These are phyloP conservation scores for Prostheceraeus crozeri DNA, from an alignment of 2,888 invertebrate species.

Conservation along the genomic window DNA sequence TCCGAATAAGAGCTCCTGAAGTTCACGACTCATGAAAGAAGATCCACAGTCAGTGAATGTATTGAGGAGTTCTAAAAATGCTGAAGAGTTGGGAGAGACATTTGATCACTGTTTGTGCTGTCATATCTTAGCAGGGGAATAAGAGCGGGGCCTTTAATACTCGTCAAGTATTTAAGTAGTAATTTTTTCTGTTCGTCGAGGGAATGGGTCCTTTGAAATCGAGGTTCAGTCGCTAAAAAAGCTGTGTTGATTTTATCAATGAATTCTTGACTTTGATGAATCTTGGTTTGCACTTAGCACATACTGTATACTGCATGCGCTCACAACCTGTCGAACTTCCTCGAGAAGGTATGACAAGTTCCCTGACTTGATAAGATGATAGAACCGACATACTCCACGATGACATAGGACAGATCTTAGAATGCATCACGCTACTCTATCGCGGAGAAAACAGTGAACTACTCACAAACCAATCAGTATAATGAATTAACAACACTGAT, in stretches of 20 bases:
- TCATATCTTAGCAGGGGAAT: constrained; percentile 38
- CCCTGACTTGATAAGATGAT: constrained; percentile 37
- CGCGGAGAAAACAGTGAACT: too few relatives aligned
- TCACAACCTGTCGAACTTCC: constrained; percentile 31
- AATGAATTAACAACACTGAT: too few relatives aligned
- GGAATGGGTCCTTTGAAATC: constrained; percentile 41
- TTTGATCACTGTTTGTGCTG: constrained; percentile 34
- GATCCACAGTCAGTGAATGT: neutral
- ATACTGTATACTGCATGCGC: constrained; percentile 30
- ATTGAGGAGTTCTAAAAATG: constrained; percentile 39
- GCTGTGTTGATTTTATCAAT: constrained; percentile 40
- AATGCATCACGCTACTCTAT: too few relatives aligned
- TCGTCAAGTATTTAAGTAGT: constrained; percentile 41
- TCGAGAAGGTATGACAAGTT: constrained; percentile 39
- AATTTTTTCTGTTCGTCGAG: constrained; percentile 36
- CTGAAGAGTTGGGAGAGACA: constrained; percentile 37
- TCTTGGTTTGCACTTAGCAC: constrained; percentile 35
- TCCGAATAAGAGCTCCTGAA: neutral
- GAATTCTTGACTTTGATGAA: constrained; percentile 28
- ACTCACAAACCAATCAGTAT: too few relatives aligned
- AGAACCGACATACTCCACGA: constrained; percentile 37
- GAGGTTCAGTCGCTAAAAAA: constrained; percentile 40
- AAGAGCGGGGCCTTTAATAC: constrained; percentile 40
- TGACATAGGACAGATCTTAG: constrained; percentile 41
- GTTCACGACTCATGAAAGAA: neutral